Evolutionary conservation across 2,113 vertebrate genomes (phyloP), one percentile per base, ranked within the genome.

Genomic region (Cheilinus undulatus): DNA sequence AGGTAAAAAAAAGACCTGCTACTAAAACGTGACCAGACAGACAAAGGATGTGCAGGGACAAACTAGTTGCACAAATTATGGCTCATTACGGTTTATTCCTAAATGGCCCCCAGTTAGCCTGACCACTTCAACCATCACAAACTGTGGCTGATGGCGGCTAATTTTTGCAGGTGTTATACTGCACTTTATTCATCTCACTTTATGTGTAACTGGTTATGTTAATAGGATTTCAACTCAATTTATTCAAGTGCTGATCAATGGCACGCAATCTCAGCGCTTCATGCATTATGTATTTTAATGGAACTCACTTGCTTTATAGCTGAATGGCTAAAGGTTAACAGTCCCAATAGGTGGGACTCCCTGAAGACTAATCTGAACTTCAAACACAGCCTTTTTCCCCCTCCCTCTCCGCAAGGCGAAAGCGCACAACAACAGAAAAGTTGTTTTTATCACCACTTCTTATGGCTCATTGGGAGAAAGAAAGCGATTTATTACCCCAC

Each of bases 191-290:
- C 84, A 90, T 90, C 78, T 93, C 76, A 86, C 87, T 92, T 91
- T 93, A 94, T 95, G 89, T 92, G 90, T 92, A 93, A 89, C 91
- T 93, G 90, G 83, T 95, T 95, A 94, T 92, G 90, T 91, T 96
- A 97, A 96, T 95, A 91, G 92, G 92, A 95, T 92, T 95, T 94
- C 91, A 95, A 95, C 94, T 96, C 95, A 94, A 95, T 97, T 96
- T 96, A 94, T 96, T 96, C 93, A 95, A 97, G 95, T 95, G 93
- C 93, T 96, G 95, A 97, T 97, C 95, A 97, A 97, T 97, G 94
- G 91, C 92, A 91, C 93, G 93, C 95, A 96, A 96, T 95, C 92
- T 95, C 89, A 91, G 91, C 83, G 86, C 92, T 94, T 96, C 94
- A 97, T 97, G 92, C 93, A 97, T 97, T 96, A 97, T 96, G 93